Percentiles rank a stretch among this genome's conserved stretches.
Evolutionary conservation across 2,113 vertebrate species (phyloP).

Genomic region (Oenanthe melanoleuca): DNA sequence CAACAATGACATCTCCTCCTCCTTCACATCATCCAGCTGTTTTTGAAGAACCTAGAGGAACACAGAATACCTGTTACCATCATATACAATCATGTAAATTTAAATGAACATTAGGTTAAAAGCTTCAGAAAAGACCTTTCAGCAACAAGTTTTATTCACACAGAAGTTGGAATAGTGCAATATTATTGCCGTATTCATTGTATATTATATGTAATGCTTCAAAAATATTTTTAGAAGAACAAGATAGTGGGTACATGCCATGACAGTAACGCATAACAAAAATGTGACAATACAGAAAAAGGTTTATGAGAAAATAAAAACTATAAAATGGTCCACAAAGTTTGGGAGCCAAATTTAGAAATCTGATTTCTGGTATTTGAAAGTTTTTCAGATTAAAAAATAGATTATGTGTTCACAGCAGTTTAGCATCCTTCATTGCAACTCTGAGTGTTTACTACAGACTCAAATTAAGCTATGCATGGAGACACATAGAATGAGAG

Average conservation of each 20-base stretch:
- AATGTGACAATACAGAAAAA: not conserved
- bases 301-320: not conserved
- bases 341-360: not conserved
- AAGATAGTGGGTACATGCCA: not conserved
- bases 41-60: conserved; percentile 87
- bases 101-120: not conserved
- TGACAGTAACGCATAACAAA: not conserved
- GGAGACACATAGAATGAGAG: not conserved
- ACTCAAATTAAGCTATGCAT: not conserved
- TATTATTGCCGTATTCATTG: not conserved
- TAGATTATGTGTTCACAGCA: not conserved
- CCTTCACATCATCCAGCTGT: conserved; percentile 94
- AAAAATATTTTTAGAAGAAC: not conserved
- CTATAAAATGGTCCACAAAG: not conserved
- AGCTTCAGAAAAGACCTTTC: not conserved
- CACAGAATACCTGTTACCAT: conserved; percentile 22
- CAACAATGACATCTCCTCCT: conserved; percentile 90
- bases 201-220: not conserved
- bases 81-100: not conserved
- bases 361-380: not conserved
- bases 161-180: not conserved
- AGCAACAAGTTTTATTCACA: not conserved
- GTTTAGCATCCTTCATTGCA: not conserved
- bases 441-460: not conserved
- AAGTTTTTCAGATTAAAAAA: not conserved